Evolutionary conservation across 1,140 invertebrate species (phyloP), one percentile per base, ranked within the genome.

Genomic region (Nautilus pompilius): DNA sequence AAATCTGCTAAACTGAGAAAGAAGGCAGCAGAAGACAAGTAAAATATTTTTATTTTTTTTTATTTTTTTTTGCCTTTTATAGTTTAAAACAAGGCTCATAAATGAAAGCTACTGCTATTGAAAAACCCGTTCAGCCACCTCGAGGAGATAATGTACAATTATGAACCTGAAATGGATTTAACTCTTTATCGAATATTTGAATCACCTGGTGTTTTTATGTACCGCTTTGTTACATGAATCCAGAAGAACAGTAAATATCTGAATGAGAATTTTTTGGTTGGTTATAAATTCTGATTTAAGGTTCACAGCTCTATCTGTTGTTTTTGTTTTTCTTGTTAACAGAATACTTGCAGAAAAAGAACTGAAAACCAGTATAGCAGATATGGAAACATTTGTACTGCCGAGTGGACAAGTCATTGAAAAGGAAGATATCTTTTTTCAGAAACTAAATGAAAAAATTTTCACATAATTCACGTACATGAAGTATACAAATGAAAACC

Each of bases 1-100:
- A 87, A 89, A 64, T 90, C 91, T 61, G 90, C 90, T 64, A 92
- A 90, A 80, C 81, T 96, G 2, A 89, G 88, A 74, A 90, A 89
- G 71, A 89, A 91, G 75, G 84, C 90, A 77, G 86, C 87, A 63
- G 77, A 87, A 73, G 88, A 90, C 67, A 85, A 87, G 80, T 84
- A 80, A 81, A 71, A 70, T 67, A 58, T 49, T 57, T 22, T 49
- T 46, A 59, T 26, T 30, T 13, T 48, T 30, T 10, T 33, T 24
- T 54, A 28, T 34, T 34, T 64, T 48, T 60, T 54, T 58, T 69
- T 32, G 53, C 55, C 48, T 56, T 22, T 30, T 36, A 26, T 54
- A 56, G 57, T 30, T 32, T 41, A 51, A n/a, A 55, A 54, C 30
- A 55, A 41, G 24, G 32, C 22, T 32, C 10, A 48, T 29, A 5